Conservation (phyloP, 2,113 vertebrate genomes). For the Channa maculata region DNA sequence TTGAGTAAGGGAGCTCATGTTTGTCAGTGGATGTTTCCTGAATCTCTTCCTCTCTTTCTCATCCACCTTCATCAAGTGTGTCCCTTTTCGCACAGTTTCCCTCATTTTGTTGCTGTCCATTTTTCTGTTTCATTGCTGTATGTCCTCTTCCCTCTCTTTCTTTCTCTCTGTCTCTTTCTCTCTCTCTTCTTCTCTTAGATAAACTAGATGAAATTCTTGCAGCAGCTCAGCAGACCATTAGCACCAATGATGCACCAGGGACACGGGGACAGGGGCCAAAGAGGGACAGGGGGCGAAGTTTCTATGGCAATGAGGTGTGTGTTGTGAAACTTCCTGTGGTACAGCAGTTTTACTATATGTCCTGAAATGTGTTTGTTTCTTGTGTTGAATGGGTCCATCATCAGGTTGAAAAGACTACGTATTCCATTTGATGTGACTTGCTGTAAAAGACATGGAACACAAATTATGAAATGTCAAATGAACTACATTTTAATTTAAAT, state of each 20-base stretch:
- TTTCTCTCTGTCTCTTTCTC: slow-evolving; percentile 43
- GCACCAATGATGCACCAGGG: slow-evolving; percentile 87
- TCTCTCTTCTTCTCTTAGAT: slow-evolving; percentile 79
- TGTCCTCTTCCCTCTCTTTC: slow-evolving; percentile 41
- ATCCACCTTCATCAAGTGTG: slow-evolving; percentile 44
- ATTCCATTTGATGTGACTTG: neutral
- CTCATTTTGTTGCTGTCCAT: slow-evolving; percentile 41
- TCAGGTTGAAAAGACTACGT: neutral
- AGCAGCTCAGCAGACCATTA: slow-evolving; percentile 93
- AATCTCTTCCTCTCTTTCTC: slow-evolving; percentile 27
- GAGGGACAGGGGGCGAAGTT: slow-evolving; percentile 85
- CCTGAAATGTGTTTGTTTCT: neutral
- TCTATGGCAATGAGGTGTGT: slow-evolving; percentile 88
- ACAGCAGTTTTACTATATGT: neutral
- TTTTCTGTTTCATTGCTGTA: slow-evolving; percentile 64
- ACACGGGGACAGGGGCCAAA: slow-evolving; percentile 86
- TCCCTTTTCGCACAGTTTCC: slow-evolving; percentile 26
- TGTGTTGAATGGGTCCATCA: neutral
- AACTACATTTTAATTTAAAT: too few species aligned
- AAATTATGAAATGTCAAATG: neutral
- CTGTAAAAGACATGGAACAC: neutral
- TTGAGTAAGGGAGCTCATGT: slow-evolving; percentile 86
- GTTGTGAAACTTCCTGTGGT: neutral
- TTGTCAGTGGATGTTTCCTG: slow-evolving; percentile 38
- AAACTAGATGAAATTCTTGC: slow-evolving; percentile 95